These are phyloP conservation scores for Vollenhovia emeryi DNA, from an alignment of 1,140 invertebrate genomes.

Conservation along the genomic window DNA sequence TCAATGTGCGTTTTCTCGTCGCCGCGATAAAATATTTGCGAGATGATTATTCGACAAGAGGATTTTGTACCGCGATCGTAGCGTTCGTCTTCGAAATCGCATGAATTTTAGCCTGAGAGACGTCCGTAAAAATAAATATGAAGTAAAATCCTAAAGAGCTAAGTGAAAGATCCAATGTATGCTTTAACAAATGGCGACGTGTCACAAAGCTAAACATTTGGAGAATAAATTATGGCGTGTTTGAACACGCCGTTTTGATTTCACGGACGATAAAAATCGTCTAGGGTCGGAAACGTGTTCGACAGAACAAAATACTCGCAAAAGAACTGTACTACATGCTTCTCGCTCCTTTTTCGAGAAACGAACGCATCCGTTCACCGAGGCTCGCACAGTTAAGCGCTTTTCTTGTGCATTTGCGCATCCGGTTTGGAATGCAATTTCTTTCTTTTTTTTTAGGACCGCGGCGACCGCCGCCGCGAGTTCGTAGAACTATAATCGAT, in stretches of 20 bases:
- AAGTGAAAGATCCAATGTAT: neutral
- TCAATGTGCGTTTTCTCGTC: neutral
- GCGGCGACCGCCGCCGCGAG: neutral
- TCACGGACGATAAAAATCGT: neutral
- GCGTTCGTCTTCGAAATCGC: neutral
- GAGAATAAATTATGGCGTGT: neutral
- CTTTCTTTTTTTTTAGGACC: neutral
- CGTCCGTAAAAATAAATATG: neutral
- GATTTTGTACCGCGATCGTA: neutral
- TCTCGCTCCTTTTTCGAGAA: neutral
- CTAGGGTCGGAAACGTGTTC: neutral
- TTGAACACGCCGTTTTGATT: neutral
- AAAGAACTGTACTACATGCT: neutral
- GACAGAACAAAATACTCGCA: neutral
- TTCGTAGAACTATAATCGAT: slow-evolving; percentile 6
- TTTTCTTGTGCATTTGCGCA: slow-evolving; percentile 11
- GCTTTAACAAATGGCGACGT: neutral
- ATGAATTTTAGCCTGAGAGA: neutral
- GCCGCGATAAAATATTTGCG: neutral
- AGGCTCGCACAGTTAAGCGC: neutral
- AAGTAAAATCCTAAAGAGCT: neutral
- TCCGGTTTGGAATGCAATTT: neutral
- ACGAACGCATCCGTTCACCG: neutral
- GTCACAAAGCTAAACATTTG: slow-evolving; percentile 1
- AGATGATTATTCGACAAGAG: neutral